Percentiles rank a stretch among this genome's conserved stretches.
Conservation (phyloP, 2,113 vertebrate species). For the Glaucomys volans region DNA sequence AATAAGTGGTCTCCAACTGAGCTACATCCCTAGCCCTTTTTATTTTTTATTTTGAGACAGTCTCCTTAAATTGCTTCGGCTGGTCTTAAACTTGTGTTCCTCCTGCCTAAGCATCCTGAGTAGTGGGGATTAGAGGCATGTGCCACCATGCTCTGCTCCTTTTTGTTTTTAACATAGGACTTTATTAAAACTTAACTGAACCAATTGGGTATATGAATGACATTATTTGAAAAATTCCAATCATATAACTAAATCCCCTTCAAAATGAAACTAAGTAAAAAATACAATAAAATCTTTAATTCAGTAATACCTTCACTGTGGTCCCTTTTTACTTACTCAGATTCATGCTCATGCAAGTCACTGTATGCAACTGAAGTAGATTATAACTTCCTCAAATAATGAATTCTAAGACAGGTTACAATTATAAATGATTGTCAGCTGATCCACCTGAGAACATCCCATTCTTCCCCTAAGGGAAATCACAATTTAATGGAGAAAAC, state of each 20-base stretch:
- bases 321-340: not conserved
- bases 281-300: not conserved
- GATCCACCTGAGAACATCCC: not conserved
- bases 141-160: too few relatives aligned
- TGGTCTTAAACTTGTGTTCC: too few relatives aligned
- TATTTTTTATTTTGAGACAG: too few relatives aligned
- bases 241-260: not conserved
- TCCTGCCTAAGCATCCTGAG: too few relatives aligned
- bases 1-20: too few relatives aligned
- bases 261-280: not conserved
- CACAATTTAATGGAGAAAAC: not conserved
- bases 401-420: not conserved
- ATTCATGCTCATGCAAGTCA: not conserved
- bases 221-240: not conserved
- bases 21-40: too few relatives aligned
- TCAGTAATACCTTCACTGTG: not conserved
- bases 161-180: not conserved
- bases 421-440: not conserved
- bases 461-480: not conserved
- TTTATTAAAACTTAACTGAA: constrained; percentile 7
- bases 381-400: not conserved
- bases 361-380: not conserved
- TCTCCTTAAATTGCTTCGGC: too few relatives aligned
- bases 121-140: not conserved
- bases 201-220: not conserved